Conservation (phyloP, 2,113 vertebrate species). For the Otocyon megalotis region DNA sequence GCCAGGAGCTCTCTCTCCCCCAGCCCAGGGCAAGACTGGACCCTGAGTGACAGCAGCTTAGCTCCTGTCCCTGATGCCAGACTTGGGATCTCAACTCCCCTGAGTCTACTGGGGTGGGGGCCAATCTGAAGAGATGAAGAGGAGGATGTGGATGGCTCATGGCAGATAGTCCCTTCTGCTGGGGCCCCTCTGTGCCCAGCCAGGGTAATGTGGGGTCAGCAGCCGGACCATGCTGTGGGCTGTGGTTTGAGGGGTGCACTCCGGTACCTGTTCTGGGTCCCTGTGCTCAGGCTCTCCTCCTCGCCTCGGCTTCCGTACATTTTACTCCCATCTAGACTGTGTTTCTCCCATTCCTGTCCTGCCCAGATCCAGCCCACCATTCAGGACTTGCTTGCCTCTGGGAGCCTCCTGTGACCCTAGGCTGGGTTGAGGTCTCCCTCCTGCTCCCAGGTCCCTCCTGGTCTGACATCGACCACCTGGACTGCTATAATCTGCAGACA, state of each 20-base stretch:
- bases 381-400: not conserved
- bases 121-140: not conserved
- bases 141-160: not conserved
- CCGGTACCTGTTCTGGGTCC: too few species aligned
- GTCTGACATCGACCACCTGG: not conserved
- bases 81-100: not conserved
- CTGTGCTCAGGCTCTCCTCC: too few species aligned
- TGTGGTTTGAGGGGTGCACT: rapidly evolving
- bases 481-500: not conserved
- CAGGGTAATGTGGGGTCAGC: rapidly evolving
- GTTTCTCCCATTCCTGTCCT: not conserved
- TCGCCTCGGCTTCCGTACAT: not conserved
- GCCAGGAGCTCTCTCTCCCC: not conserved
- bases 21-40: not conserved
- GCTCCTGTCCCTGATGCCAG: not conserved
- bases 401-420: not conserved
- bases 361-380: not conserved
- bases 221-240: not conserved
- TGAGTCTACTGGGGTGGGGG: not conserved
- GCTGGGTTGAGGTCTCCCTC: not conserved
- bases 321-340: rapidly evolving
- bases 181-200: not conserved
- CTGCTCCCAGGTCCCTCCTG: rapidly evolving
- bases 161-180: not conserved
- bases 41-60: not conserved